phyloP scores from a whole-genome alignment of 2,888 invertebrate genomes.

The Pediacus dermestoides region DNA sequence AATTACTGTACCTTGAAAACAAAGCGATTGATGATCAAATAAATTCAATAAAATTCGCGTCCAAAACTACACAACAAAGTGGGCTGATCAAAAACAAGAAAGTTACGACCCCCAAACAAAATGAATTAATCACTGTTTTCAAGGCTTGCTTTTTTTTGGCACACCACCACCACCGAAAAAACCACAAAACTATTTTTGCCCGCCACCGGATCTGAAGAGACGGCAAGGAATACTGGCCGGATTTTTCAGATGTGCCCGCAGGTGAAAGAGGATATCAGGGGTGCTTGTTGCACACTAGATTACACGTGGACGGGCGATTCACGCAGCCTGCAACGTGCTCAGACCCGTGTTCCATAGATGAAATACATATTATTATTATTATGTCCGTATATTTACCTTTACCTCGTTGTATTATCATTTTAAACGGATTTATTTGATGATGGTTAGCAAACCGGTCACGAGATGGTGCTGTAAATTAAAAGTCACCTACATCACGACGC shows the following conservation, averaged over 20 bases:
- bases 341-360: slow-evolving; percentile 42
- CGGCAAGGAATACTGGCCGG: slow-evolving; percentile 41
- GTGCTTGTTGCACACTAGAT: slow-evolving; percentile 49
- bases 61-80: no score
- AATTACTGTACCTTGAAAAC: no score
- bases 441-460: no score
- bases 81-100: no score
- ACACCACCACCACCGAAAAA: slow-evolving; percentile 3
- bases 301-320: slow-evolving; percentile 48
- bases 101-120: slow-evolving; percentile 48
- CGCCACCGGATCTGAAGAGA: slow-evolving; percentile 46
- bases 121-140: slow-evolving; percentile 11
- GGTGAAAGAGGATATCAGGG: slow-evolving; percentile 41
- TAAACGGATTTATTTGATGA: no score
- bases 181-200: slow-evolving; percentile 10
- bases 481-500: no score
- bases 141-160: slow-evolving; percentile 1
- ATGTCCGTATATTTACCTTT: no score
- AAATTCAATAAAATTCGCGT: no score
- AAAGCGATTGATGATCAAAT: no score
- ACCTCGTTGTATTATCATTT: no score
- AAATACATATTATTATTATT: no score
- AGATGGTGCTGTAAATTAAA: no score
- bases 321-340: slow-evolving; percentile 46
- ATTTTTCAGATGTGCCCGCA: slow-evolving; percentile 26